Evolutionary conservation across 2,797 vertebrate genomes (phyloP).

Genomic region (Sparus aurata): DNA sequence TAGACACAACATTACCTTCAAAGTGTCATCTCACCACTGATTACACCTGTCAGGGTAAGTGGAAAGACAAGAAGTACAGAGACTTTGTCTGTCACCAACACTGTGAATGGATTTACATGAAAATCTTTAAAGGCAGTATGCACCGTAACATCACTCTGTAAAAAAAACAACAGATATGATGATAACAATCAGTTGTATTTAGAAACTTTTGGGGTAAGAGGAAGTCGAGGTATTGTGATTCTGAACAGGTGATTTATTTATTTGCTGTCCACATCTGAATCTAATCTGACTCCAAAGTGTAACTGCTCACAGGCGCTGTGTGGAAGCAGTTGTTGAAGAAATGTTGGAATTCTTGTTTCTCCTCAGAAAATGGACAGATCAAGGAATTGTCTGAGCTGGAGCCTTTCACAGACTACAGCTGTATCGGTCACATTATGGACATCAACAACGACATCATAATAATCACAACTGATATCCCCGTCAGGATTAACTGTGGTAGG

Average conservation of each 20-base stretch:
- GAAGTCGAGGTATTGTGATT: not conserved
- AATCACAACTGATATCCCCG: rapidly evolving
- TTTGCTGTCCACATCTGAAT: not conserved
- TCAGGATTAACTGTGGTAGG: constrained; percentile 68
- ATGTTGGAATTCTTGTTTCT: constrained; percentile 16
- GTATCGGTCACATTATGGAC: constrained; percentile 31
- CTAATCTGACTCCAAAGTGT: not conserved
- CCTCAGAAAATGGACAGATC: not conserved
- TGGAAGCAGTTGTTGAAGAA: not conserved
- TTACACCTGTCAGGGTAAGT: too few species aligned
- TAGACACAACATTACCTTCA: rapidly evolving
- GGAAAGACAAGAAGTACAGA: too few species aligned
- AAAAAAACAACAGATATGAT: not conserved
- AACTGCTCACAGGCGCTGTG: not conserved
- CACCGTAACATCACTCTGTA: not conserved
- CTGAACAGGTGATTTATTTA: not conserved
- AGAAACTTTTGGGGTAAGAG: not conserved
- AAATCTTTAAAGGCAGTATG: not conserved
- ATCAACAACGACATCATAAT: rapidly evolving
- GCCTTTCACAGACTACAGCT: constrained; percentile 47
- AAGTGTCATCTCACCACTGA: not conserved
- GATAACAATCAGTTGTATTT: not conserved
- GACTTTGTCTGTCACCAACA: too few species aligned
- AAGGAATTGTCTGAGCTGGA: constrained; percentile 11
- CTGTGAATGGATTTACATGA: too few species aligned